Base-by-base conservation (phyloP, 2,888 invertebrate genomes). In the Pilophorus perplexus region DNA sequence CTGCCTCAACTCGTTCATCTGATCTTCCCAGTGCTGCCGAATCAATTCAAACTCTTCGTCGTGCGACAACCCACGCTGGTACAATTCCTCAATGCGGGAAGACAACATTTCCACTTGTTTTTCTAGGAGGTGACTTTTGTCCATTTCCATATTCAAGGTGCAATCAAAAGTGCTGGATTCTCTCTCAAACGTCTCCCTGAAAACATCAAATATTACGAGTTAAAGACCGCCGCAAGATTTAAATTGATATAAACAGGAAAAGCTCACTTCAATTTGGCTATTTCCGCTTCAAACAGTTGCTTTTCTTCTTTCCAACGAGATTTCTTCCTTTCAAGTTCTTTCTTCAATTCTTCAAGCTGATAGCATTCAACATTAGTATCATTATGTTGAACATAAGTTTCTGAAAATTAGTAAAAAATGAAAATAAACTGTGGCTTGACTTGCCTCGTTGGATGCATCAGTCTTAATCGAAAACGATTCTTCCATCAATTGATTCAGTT, bases 81-180 rank as follows among this genome's bases (percentile, higher is more conserved):
- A 52, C 14, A 69, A 42, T 44, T 67, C 67, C 44, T 48, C 25
- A 8, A 67, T 20, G 10, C 69, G 60, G 28, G 38, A 16, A 3
- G 50, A 67, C 22, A 67, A 48, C n/a, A 54, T 10, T 27, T 64
- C 57, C 25, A 67, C 40, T n/a, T 67, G 67, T n/a, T 69, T 64
- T 23, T 67, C 67, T 14, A 62, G 28, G 28, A 38, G 25, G 16
- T 16, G 44, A 23, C 55, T 66, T 37, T 25, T 68, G 44, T 64
- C 28, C 14, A 44, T 64, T 50, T 27, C 62, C 2, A 20, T 20
- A 20, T 28, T 18, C 3, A 62, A n/a, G 3, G 37, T 16, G 20
- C 12, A 33, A n/a, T 33, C 28, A n/a, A 64, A 12, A 16, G 37
- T 42, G 12, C 25, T 22, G 3, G 42, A 44, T 33, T 67, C 33